phyloP scores from a whole-genome alignment of 2,113 vertebrate genomes.

The Motacilla tschutschensis region DNA sequence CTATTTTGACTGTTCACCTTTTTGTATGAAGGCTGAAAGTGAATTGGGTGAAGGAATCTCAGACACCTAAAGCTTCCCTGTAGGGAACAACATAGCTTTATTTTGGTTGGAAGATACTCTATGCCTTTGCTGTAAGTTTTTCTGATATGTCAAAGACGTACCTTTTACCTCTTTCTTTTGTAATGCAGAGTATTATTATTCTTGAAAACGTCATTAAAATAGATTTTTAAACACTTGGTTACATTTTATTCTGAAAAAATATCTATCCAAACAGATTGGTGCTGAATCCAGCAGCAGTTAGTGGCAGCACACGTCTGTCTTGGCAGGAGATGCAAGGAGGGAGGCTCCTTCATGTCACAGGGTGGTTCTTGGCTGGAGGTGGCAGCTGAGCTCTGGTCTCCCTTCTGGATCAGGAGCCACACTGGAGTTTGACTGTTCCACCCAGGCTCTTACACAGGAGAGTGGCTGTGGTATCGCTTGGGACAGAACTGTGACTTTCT shows the following conservation, averaged over 20 bases:
- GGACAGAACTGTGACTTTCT: not conserved
- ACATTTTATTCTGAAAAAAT: not conserved
- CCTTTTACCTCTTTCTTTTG: slow-evolving; percentile 67
- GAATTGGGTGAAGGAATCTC: slow-evolving; percentile 30
- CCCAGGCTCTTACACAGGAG: not conserved
- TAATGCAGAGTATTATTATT: slow-evolving; percentile 71
- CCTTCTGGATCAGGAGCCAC: not conserved
- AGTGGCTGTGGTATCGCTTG: not conserved
- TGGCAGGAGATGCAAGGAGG: not conserved
- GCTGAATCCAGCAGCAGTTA: not conserved
- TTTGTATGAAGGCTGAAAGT: slow-evolving; percentile 44
- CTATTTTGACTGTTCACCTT: not conserved
- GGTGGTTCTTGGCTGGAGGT: not conserved
- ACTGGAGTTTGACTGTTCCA: not conserved
- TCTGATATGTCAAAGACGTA: slow-evolving; percentile 56
- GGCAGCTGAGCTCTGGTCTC: not conserved
- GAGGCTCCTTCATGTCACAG: not conserved
- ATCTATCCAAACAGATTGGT: not conserved
- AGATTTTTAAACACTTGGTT: slow-evolving; percentile 68
- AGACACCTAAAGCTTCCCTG: slow-evolving; percentile 26
- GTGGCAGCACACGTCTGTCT: not conserved
- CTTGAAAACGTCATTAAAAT: slow-evolving; percentile 72
- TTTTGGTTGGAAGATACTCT: slow-evolving; percentile 52
- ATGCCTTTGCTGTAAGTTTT: slow-evolving; percentile 65
- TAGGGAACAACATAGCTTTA: slow-evolving; percentile 58